A percentile compares a stretch with the other conserved stretches of the same genome.
phyloP scores from a whole-genome alignment of 2,797 vertebrate genomes.

The Sebastes dallii region DNA sequence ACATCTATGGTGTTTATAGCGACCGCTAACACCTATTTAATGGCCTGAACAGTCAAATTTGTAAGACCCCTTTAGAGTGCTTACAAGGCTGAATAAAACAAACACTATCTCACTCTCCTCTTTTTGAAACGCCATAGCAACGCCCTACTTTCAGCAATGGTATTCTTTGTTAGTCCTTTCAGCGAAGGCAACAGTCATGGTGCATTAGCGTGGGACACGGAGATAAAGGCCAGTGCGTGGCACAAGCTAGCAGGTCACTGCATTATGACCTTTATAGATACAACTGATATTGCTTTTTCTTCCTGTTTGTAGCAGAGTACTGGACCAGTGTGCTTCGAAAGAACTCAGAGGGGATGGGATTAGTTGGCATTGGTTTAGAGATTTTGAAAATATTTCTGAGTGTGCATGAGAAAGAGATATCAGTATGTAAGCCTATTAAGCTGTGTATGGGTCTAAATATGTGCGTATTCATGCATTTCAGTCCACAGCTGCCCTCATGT shows the following conservation, averaged over 20 bases:
- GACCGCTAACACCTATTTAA: background rate
- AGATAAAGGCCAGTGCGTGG: constrained; percentile 63
- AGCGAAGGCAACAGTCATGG: constrained; percentile 52
- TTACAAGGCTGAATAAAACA: background rate
- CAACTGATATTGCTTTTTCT: constrained; percentile 18
- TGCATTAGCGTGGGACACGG: constrained; percentile 39
- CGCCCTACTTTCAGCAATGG: constrained; percentile 28
- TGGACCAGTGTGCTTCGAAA: background rate
- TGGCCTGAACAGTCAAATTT: background rate
- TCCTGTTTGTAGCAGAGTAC: background rate
- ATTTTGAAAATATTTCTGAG: background rate
- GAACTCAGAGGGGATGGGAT: background rate
- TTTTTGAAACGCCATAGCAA: background rate
- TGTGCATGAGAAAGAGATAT: background rate
- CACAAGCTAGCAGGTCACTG: constrained; percentile 43
- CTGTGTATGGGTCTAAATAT: background rate
- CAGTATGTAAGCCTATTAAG: background rate
- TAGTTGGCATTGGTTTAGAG: background rate
- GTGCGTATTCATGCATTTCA: background rate
- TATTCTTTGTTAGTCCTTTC: constrained; percentile 40
- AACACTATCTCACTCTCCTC: background rate
- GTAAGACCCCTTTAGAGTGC: background rate
- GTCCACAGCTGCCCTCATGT: background rate
- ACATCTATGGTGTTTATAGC: background rate
- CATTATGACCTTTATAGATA: constrained; percentile 51